Conservation (phyloP, 1,140 invertebrate genomes). For the Euura lappo region DNA sequence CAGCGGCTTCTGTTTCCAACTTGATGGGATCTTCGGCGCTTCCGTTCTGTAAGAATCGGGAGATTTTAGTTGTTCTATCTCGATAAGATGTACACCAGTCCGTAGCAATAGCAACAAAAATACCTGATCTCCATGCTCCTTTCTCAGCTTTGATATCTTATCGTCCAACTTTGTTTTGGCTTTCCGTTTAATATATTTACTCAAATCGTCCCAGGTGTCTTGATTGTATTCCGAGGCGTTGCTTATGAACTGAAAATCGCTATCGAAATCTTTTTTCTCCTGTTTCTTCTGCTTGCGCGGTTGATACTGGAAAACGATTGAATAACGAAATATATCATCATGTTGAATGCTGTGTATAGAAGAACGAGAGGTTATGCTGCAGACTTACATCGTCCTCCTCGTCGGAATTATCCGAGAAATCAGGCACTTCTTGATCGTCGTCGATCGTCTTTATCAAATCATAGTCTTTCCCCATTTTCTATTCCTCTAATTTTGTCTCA, state of each 20-base stretch:
- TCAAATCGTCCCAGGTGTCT: slow-evolving; percentile 85
- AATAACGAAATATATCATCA: slow-evolving; percentile 14
- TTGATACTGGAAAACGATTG: slow-evolving; percentile 70
- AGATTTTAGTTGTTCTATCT: slow-evolving; percentile 17
- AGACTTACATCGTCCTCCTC: slow-evolving; percentile 78
- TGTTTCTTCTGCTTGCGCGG: slow-evolving; percentile 77
- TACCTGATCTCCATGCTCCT: slow-evolving; percentile 55
- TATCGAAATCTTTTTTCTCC: slow-evolving; percentile 75
- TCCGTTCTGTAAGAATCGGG: slow-evolving; percentile 24
- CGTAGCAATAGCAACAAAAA: slow-evolving; percentile 34
- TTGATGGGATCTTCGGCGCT: slow-evolving; percentile 40
- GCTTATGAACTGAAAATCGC: slow-evolving; percentile 76
- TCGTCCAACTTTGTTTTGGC: slow-evolving; percentile 83
- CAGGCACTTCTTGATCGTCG: slow-evolving; percentile 77
- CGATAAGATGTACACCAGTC: slow-evolving; percentile 43
- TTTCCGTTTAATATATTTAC: slow-evolving; percentile 83
- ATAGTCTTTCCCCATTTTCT: slow-evolving; percentile 29
- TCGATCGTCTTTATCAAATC: slow-evolving; percentile 76
- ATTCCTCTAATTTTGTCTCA: too few species aligned
- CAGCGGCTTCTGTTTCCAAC: slow-evolving; percentile 39
- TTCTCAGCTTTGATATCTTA: slow-evolving; percentile 75
- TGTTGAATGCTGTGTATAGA: background rate
- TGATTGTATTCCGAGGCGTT: slow-evolving; percentile 77
- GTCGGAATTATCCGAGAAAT: slow-evolving; percentile 82
- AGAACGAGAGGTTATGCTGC: slow-evolving; percentile 12